Base-by-base conservation (phyloP, 2,113 vertebrate species). In the Micronisus gabar region DNA sequence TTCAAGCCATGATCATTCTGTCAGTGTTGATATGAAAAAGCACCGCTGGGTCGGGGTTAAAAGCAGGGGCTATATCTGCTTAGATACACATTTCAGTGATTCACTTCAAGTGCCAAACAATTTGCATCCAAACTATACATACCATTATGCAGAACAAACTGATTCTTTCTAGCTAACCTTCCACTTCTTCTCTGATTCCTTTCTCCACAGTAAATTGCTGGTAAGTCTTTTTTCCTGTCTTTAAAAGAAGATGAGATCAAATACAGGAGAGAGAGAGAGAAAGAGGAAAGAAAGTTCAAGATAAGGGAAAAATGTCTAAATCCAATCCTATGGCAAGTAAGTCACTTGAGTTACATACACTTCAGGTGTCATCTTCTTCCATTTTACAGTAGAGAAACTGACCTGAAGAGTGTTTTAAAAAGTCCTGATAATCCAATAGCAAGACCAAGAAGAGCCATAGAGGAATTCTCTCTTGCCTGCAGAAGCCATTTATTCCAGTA, bases 71-170 rank as follows among this genome's bases (percentile, higher is more conserved):
- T 93, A 34, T 92, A 85, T 88, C 78, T 90, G 47, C 40, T 85
- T 79, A 52, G 52, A 89, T 45, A 75, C 47, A 92, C 20, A 68
- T 90, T 94, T 96, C 85, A 88, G 74, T 61, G 79, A 63, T 90
- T 90, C 70, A 91, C 38, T 82, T 94, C 43, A 93, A 95, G 52
- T 59, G 56, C 30, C 41, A 15, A 53, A 34, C 30, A 93, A 50
- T 96, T 87, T 91, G 65, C 82, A 85, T 73, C 78, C 47, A 74
- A 71, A 88, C 65, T 61, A 45, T 52, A 75, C 65, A 50, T 59
- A 63, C 23, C 12, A 55, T 79, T 81, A 67, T 43, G 85, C 73
- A 94, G 85, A 96, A 90, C 74, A 93, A 94, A 94, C 70, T 27
- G 81, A 93, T 94, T 93, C 23, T 75, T 83, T 92, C 81, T 75